These are phyloP conservation scores for Dendrocopos noguchii DNA, from an alignment of 2,113 vertebrate genomes.

Conservation along the genomic window DNA sequence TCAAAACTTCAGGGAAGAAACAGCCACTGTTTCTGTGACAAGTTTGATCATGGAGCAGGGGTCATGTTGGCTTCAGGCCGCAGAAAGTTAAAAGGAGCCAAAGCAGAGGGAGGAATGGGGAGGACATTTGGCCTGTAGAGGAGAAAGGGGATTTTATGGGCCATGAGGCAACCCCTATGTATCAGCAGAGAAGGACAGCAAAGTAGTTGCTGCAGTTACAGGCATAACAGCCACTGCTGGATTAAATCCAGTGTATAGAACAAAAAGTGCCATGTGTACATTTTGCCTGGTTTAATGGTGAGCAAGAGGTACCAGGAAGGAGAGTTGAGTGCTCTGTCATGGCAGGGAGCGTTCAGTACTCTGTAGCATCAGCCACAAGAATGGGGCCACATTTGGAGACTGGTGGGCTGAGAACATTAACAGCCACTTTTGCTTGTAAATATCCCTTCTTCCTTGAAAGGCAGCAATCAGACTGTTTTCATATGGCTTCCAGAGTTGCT, in stretches of 20 bases:
- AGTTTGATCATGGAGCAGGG: neutral
- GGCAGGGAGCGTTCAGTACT: neutral
- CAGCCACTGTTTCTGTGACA: neutral
- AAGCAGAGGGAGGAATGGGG: neutral
- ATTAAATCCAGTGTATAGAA: neutral
- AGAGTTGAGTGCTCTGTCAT: fast-evolving
- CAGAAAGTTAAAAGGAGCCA: neutral
- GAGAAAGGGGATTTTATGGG: neutral
- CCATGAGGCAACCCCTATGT: neutral
- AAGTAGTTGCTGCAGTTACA: neutral
- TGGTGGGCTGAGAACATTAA: neutral
- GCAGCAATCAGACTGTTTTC: neutral
- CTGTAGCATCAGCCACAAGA: neutral
- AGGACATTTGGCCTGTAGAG: neutral
- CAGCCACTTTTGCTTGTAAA: neutral
- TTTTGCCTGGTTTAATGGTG: neutral
- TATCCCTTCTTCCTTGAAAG: neutral
- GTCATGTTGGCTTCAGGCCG: neutral
- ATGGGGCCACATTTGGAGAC: fast-evolving
- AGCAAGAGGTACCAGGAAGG: neutral
- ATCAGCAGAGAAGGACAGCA: neutral
- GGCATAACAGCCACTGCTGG: fast-evolving
- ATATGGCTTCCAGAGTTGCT: neutral
- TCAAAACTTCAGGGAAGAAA: neutral
- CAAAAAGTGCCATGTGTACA: neutral